Evolutionary conservation across 2,888 invertebrate species (phyloP), one percentile per base, ranked within the genome.

Genomic region (Ametastegia equiseti): DNA sequence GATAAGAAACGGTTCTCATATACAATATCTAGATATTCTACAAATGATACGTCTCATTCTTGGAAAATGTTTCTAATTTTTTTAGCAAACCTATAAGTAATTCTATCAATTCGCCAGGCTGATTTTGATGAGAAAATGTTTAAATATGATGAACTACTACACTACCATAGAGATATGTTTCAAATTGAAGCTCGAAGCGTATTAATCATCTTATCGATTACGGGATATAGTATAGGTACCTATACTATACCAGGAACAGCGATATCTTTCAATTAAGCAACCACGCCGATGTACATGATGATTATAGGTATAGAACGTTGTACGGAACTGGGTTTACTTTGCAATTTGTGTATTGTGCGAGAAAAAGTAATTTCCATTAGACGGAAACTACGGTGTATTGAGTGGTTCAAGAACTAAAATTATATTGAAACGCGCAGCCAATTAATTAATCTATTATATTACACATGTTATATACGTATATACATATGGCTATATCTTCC

Each of bases 131-230:
- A 6, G n/a, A 33, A 7, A 33, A 36, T n/a, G 13, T 65, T 30
- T 30, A 65, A 11, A 15, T 11, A 65, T 4, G 15, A n/a, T n/a
- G 15, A n/a, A 13, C 19, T 23, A 7, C 33, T 13, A 11, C 23
- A n/a, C n/a, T n/a, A n/a, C n/a, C n/a, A n/a, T 9, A 67, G 39
- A 67, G 2, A 67, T 67, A 36, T 67, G n/a, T 9, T 39, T 13
- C 36, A 23, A 67, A 27, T 67, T 36, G 39, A 67, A 19, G 11
- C 19, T 19, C 36, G 39, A 19, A 39, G 27, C 39, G 65, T 23
- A 67, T 67, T 39, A 67, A 39, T 67, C 65, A 67, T 67, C 23
- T 67, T 39, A 67, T 67, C 39, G 65, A 65, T 65, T 65, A 65
- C 19, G 65, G 19, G 65, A 36, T 39, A 39, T n/a, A n/a, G n/a